Evolutionary conservation across 2,113 vertebrate species (phyloP), one percentile per base, ranked within the genome.

Genomic region (Neogale vison): DNA sequence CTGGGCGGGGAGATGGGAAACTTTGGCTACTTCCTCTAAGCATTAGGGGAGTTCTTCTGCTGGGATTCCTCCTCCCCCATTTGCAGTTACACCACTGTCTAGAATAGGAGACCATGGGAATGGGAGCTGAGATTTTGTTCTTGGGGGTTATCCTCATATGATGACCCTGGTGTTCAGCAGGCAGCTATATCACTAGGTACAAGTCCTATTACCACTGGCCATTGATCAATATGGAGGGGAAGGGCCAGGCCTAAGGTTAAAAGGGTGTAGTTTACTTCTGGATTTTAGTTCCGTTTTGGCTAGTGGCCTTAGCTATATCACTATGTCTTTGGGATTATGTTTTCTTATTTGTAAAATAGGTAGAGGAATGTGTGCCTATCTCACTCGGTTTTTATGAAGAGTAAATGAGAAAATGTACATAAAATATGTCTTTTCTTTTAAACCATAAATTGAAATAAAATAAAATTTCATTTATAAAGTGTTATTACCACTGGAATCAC

Each of bases 61-160:
- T 45, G 67, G 13, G 26, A 20, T 20, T 7, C 36, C 31, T 3
- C 0, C 13, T 5, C 17, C 14, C 36, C 8, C 0, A 1, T 45
- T 23, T 29, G 20, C 52, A 84, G 55, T 26, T 67, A 12, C 20
- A 13, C 67, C 20, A 6, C 42, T 20, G 11, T n/a, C 45, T 39
- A 69, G 24, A 36, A 39, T 21, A 80, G 45, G 29, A 55, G 23
- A 39, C 11, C 42, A 29, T 2, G 52, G 52, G 18, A 36, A 45
- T 39, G 24, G 80, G 31, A 36, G 31, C 79, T 92, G 90, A 63
- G 76, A 31, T 11, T 57, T 61, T n/a, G 34, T 6, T 21, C n/a
- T 82, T 39, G 2, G 59, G 36, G 34, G 2, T 83, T 45, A 10
- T 34, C 42, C 23, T 45, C 4, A 6, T 39, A 47, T 45, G 47